phyloP scores from a whole-genome alignment of 2,888 invertebrate species.

The Bombylius major region DNA sequence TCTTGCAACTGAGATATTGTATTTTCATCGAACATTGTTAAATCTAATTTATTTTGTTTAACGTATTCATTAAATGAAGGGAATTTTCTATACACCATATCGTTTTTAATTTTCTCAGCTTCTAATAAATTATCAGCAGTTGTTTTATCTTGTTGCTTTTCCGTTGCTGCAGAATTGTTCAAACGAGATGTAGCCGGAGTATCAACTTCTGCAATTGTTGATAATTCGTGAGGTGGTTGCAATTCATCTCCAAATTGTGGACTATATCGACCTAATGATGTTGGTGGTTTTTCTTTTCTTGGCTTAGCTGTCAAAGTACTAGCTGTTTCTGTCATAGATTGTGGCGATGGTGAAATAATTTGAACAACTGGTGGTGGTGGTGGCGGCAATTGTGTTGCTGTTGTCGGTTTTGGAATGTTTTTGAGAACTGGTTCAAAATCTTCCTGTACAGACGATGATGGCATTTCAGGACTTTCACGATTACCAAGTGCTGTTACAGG shows the following conservation, averaged over 20 bases:
- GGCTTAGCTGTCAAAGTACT: not conserved
- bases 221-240: slow-evolving; percentile 44
- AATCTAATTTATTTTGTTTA: slow-evolving; percentile 35
- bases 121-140: not conserved
- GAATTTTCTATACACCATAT: slow-evolving; percentile 16
- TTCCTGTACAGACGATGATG: not conserved
- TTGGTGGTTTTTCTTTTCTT: slow-evolving; percentile 22
- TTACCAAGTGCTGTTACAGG: slow-evolving; percentile 29
- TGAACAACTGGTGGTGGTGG: slow-evolving; percentile 7
- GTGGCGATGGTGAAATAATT: slow-evolving; percentile 9
- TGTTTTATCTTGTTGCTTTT: not conserved
- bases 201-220: slow-evolving; percentile 55
- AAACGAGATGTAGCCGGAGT: slow-evolving; percentile 46
- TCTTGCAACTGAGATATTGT: slow-evolving; percentile 37
- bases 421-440: slow-evolving; percentile 28
- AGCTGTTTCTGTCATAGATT: not conserved
- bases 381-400: not conserved
- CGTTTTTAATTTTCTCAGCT: not conserved
- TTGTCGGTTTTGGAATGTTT: slow-evolving; percentile 29
- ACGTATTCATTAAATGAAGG: slow-evolving; percentile 39
- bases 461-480: slow-evolving; percentile 15
- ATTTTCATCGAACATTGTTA: slow-evolving; percentile 28
- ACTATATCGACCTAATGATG: slow-evolving; percentile 28
- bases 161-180: slow-evolving; percentile 6
- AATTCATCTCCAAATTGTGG: slow-evolving; percentile 29